Conservation (phyloP, 1,140 invertebrate species). For the Drosophila paulistorum region DNA sequence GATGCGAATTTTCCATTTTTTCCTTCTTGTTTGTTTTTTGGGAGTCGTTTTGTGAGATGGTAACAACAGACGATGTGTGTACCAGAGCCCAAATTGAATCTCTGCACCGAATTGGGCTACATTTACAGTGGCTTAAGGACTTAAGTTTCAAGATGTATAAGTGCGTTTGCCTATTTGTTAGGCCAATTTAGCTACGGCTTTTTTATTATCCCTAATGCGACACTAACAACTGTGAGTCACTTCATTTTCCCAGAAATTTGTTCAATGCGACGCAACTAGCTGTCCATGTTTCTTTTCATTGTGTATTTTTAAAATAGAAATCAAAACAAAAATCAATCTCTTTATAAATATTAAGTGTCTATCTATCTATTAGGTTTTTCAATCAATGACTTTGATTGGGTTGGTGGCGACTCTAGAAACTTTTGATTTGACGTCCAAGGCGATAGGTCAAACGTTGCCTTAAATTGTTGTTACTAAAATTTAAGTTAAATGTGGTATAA, state of each 20-base stretch:
- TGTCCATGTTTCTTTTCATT: not conserved
- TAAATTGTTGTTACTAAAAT: no score
- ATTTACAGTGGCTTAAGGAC: not conserved
- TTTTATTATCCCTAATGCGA: not conserved
- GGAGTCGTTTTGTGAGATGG: not conserved
- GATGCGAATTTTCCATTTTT: not conserved
- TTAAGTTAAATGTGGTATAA: no score
- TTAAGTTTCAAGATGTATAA: no score
- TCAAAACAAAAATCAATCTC: no score
- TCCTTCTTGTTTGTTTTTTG: not conserved
- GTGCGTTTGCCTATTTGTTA: not conserved
- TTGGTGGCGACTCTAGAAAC: no score
- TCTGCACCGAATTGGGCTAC: not conserved
- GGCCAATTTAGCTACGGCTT: not conserved
- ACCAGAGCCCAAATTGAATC: not conserved
- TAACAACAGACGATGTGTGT: not conserved
- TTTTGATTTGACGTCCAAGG: no score
- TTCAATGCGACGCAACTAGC: no score
- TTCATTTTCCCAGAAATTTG: not conserved
- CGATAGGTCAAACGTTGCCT: no score
- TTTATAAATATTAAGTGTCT: not conserved
- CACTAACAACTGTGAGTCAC: not conserved
- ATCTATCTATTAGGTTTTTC: no score
- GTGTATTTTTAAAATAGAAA: no score
- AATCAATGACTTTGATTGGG: no score